Evolutionary conservation across 2,888 invertebrate genomes (phyloP).

Genomic region (Cephus runcator): DNA sequence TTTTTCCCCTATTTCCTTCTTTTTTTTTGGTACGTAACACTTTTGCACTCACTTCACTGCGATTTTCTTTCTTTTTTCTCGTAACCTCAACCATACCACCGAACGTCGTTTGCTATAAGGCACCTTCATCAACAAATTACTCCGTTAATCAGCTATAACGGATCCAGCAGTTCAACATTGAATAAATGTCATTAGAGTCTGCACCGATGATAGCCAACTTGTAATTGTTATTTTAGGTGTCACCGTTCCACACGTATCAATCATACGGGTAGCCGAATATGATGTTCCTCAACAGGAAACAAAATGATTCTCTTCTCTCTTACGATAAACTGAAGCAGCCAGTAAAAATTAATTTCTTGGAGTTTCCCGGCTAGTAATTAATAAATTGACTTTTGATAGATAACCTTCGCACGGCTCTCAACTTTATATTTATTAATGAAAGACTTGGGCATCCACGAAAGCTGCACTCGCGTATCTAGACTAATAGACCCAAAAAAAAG

Average conservation of each 20-base stretch:
- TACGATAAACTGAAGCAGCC: neutral
- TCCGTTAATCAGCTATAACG: slow-evolving; percentile 51
- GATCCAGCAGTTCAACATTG: slow-evolving; percentile 48
- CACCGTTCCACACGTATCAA: neutral
- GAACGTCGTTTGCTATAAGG: slow-evolving; percentile 53
- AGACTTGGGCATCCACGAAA: neutral
- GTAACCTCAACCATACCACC: neutral
- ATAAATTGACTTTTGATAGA: neutral
- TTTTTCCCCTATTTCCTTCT: slow-evolving; percentile 16
- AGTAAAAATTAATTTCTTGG: neutral
- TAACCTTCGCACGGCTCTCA: neutral
- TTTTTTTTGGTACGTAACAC: slow-evolving; percentile 5
- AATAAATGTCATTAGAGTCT: slow-evolving; percentile 41
- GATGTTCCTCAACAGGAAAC: neutral
- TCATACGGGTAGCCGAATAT: neutral
- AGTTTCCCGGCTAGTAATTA: neutral
- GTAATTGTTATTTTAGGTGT: slow-evolving; percentile 49
- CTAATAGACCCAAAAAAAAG: slow-evolving; percentile 37
- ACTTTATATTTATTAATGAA: neutral
- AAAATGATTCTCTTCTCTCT: neutral
- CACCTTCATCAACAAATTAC: slow-evolving; percentile 64
- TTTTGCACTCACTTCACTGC: neutral
- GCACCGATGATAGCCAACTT: slow-evolving; percentile 47
- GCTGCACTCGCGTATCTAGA: slow-evolving; percentile 32
- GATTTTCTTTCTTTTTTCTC: neutral